These are phyloP conservation scores for Cepaea nemoralis DNA, from an alignment of 1,140 invertebrate genomes.

Conservation along the genomic window DNA sequence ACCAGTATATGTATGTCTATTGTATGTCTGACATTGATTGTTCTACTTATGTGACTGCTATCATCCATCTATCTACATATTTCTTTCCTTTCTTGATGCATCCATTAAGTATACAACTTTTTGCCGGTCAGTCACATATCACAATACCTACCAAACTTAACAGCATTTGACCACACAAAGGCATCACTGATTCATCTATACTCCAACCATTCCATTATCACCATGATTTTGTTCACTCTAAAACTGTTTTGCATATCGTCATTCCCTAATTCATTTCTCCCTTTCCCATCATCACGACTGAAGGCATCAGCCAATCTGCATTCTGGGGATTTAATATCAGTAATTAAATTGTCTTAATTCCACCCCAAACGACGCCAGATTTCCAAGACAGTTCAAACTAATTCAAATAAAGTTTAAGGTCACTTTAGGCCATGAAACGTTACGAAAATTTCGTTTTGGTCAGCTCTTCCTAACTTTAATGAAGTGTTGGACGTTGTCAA, in stretches of 20 bases:
- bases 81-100: no score
- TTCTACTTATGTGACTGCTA: no score
- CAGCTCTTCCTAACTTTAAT: background rate
- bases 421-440: background rate
- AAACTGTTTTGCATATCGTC: background rate
- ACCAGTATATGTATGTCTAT: no score
- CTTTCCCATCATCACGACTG: background rate
- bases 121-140: no score
- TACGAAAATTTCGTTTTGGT: background rate
- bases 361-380: background rate
- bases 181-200: no score
- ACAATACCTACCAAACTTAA: no score
- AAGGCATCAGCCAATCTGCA: background rate
- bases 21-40: no score
- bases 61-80: no score
- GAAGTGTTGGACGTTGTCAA: background rate
- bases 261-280: background rate
- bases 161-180: no score
- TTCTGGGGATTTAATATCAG: background rate
- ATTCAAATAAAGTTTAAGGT: conserved; percentile 2
- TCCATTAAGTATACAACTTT: no score
- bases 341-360: conserved; percentile 16
- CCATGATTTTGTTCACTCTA: no score
- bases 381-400: background rate
- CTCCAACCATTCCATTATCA: no score